Conservation (phyloP, 2,113 vertebrate genomes). For the Nesoenas mayeri region DNA sequence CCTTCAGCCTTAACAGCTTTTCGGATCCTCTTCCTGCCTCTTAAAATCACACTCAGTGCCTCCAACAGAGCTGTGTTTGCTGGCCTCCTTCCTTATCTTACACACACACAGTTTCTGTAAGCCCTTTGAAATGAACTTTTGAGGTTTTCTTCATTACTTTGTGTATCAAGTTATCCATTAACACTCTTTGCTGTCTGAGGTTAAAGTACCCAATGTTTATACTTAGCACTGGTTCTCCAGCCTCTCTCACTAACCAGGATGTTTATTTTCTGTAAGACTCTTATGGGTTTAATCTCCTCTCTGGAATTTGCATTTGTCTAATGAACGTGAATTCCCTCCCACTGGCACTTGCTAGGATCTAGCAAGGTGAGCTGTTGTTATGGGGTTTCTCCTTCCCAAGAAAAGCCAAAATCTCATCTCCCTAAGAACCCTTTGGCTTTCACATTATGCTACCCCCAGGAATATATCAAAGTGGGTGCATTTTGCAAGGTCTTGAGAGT, state of each 20-base stretch:
- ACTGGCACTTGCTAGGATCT: not conserved
- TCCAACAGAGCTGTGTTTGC: conserved; percentile 12
- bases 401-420: not conserved
- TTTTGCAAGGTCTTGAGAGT: not conserved
- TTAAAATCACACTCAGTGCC: not conserved
- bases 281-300: conserved; percentile 29
- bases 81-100: conserved; percentile 51
- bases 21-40: not conserved
- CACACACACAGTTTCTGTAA: not conserved
- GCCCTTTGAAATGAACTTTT: conserved; percentile 1
- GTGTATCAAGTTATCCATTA: conserved; percentile 27
- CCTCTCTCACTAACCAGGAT: conserved; percentile 12
- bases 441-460: not conserved
- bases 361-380: not conserved
- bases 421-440: not conserved
- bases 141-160: not conserved
- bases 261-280: conserved; percentile 44
- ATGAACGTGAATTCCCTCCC: not conserved
- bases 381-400: not conserved
- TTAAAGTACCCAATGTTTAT: not conserved
- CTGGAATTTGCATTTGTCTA: conserved; percentile 20
- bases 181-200: not conserved
- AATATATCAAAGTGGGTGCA: fast-evolving
- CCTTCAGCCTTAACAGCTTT: not conserved
- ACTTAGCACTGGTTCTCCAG: not conserved